Evolutionary conservation across 2,797 vertebrate species (phyloP).

Genomic region (Aplochiton taeniatus): DNA sequence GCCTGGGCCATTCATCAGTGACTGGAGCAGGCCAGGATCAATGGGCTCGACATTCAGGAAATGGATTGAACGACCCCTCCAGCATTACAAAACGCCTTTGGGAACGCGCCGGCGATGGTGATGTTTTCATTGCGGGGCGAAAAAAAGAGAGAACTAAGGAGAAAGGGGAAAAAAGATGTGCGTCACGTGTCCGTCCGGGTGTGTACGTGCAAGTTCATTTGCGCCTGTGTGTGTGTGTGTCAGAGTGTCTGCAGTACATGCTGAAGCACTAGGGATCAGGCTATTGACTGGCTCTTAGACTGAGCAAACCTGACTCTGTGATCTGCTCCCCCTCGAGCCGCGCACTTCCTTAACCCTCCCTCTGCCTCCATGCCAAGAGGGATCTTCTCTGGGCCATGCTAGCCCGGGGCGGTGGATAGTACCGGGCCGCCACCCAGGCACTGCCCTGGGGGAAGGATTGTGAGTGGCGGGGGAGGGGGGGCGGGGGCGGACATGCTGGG

Average conservation of each 20-base stretch:
- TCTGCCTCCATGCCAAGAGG: conserved; percentile 26
- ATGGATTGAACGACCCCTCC: conserved; percentile 45
- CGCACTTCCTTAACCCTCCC: conserved; percentile 33
- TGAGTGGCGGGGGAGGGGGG: conserved; percentile 25
- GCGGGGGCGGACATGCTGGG: neutral
- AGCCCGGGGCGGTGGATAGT: conserved; percentile 5
- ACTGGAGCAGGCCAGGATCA: conserved; percentile 37
- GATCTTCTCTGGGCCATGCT: conserved; percentile 20
- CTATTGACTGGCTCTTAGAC: conserved; percentile 37
- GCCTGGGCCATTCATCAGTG: conserved; percentile 43
- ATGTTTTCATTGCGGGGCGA: conserved; percentile 34
- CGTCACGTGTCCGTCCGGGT: conserved; percentile 4
- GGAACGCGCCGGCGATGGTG: conserved; percentile 32
- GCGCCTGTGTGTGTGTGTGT: conserved; percentile 3
- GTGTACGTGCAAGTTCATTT: conserved; percentile 4
- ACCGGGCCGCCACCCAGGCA: conserved; percentile 43
- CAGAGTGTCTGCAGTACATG: neutral
- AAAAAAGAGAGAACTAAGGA: neutral
- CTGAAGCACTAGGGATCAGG: neutral
- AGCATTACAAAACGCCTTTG: conserved; percentile 48
- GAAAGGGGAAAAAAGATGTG: no score
- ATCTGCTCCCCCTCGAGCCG: conserved; percentile 40
- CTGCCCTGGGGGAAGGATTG: conserved; percentile 42
- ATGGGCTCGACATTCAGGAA: conserved; percentile 53
- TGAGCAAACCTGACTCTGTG: conserved; percentile 49